Evolutionary conservation across 2,888 invertebrate species (phyloP).

Genomic region (Norana najaformis): DNA sequence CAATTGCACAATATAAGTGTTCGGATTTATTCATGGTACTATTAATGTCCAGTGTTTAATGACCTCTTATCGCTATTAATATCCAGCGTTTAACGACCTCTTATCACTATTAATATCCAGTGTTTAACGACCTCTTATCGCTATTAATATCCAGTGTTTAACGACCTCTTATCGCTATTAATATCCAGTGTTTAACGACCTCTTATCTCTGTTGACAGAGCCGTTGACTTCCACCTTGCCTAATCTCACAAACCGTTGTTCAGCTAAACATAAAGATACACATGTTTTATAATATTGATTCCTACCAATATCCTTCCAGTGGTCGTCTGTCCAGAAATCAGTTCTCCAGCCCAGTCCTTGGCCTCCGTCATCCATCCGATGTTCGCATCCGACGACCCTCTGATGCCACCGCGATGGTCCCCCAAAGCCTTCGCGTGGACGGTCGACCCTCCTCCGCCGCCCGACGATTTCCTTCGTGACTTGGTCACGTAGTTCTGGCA

Average conservation of each 20-base stretch:
- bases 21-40: no score
- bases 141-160: no score
- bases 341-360: slow-evolving; percentile 99
- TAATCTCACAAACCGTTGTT: no score
- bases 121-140: background rate
- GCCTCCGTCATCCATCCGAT: slow-evolving; percentile 91
- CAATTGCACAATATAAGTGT: no score
- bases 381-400: slow-evolving; percentile 76
- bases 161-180: background rate
- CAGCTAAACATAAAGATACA: background rate
- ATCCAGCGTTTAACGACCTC: background rate
- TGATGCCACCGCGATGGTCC: slow-evolving; percentile 76
- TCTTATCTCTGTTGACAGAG: background rate
- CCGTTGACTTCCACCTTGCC: background rate
- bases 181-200: background rate
- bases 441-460: background rate
- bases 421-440: background rate
- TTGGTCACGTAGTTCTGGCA: slow-evolving; percentile 65
- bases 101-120: no score
- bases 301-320: slow-evolving; percentile 77
- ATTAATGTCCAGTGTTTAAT: no score
- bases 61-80: background rate
- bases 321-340: slow-evolving; percentile 99
- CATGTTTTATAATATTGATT: background rate
- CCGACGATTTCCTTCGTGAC: background rate